Percentiles rank a stretch among this genome's conserved stretches.
These are phyloP conservation scores for Trachelus stipa DNA, from an alignment of 2,888 invertebrate species.

Conservation along the genomic window DNA sequence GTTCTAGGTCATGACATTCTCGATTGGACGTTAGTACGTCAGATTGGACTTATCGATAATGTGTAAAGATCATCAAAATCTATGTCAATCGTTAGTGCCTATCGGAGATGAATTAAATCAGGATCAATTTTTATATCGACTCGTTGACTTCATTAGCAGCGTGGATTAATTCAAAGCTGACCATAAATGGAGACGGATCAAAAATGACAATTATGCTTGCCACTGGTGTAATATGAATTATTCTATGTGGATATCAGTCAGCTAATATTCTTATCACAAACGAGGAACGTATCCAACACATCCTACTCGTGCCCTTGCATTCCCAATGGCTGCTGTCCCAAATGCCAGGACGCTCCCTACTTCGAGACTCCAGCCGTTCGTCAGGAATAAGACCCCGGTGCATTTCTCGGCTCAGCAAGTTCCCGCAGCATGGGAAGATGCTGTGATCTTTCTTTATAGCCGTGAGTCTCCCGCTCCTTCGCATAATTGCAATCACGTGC, in stretches of 20 bases:
- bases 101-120: background rate
- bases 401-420: background rate
- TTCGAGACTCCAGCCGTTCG: background rate
- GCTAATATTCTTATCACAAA: background rate
- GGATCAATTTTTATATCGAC: background rate
- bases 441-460: constrained; percentile 28
- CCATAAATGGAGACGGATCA: background rate
- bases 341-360: constrained; percentile 52
- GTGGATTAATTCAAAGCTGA: background rate
- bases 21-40: background rate
- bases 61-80: background rate
- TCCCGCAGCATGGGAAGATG: constrained; percentile 12
- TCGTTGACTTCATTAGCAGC: background rate
- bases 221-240: background rate
- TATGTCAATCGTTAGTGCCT: background rate
- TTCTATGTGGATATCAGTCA: background rate
- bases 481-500: constrained; percentile 40
- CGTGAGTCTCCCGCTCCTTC: constrained; percentile 21
- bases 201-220: background rate
- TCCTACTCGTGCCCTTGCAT: constrained; percentile 47
- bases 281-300: constrained; percentile 19
- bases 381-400: background rate
- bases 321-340: constrained; percentile 40
- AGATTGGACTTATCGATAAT: background rate
- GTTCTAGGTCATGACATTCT: background rate